phyloP scores from a whole-genome alignment of 2,113 vertebrate genomes.

The Pterocles orientalis region DNA sequence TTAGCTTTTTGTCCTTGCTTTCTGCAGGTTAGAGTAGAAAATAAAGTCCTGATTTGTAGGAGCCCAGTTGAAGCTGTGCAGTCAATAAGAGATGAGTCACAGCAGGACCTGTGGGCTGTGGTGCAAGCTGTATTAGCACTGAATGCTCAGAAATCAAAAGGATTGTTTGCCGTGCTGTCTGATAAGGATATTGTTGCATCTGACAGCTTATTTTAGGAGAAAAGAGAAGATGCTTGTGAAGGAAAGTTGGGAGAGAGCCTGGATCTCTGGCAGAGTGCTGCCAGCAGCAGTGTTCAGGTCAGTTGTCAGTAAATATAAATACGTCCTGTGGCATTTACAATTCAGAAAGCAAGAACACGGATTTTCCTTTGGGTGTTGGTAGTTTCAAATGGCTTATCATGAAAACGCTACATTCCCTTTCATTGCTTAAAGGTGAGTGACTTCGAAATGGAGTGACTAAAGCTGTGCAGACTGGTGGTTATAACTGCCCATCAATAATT shows the following conservation, averaged over 20 bases:
- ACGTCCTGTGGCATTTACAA: not conserved
- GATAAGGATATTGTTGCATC: not conserved
- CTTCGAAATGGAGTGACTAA: not conserved
- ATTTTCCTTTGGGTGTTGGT: slow-evolving; percentile 6
- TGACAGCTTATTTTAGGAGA: not conserved
- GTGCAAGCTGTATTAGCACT: not conserved
- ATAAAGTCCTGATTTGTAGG: not conserved
- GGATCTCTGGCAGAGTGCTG: not conserved
- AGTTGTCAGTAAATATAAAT: slow-evolving; percentile 8
- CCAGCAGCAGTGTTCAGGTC: not conserved
- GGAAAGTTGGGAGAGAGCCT: not conserved
- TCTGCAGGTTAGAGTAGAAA: not conserved
- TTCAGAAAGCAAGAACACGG: not conserved
- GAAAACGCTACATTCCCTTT: not conserved
- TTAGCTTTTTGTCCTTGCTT: not conserved
- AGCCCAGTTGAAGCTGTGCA: not conserved
- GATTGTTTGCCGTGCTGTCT: not conserved
- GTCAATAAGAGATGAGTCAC: not conserved
- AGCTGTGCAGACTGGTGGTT: not conserved
- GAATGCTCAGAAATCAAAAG: not conserved
- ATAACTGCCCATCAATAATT: slow-evolving; percentile 7
- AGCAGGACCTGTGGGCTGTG: not conserved
- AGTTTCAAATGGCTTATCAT: not conserved
- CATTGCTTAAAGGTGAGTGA: not conserved
- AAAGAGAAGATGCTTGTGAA: not conserved